phyloP scores from a whole-genome alignment of 2,888 invertebrate species.

The Cylloceria caligata region DNA sequence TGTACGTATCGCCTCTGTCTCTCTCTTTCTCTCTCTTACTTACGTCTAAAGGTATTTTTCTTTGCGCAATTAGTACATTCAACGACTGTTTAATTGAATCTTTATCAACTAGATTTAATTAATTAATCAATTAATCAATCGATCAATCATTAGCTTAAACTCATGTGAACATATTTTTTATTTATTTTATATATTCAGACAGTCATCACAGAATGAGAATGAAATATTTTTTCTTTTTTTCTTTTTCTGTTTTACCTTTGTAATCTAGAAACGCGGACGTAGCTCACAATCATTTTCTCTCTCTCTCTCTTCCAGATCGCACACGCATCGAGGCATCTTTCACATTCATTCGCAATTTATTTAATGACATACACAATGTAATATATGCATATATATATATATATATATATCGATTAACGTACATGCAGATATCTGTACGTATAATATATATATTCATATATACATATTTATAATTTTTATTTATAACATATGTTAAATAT shows the following conservation, averaged over 20 bases:
- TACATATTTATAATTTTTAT: slow-evolving; percentile 66
- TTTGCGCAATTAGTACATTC: slow-evolving; percentile 75
- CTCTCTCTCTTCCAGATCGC: slow-evolving; percentile 62
- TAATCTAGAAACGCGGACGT: slow-evolving; percentile 75
- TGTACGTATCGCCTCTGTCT: slow-evolving; percentile 45
- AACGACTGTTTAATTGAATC: slow-evolving; percentile 77
- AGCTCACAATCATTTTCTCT: slow-evolving; percentile 59
- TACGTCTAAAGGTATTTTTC: slow-evolving; percentile 69
- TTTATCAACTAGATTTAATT: slow-evolving; percentile 75
- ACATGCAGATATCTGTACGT: slow-evolving; percentile 28
- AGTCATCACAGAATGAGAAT: slow-evolving; percentile 84
- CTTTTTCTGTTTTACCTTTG: slow-evolving; percentile 34
- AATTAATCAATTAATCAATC: slow-evolving; percentile 76
- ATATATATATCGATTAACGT: slow-evolving; percentile 46
- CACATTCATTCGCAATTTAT: slow-evolving; percentile 70
- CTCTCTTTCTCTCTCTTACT: slow-evolving; percentile 1
- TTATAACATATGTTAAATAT: slow-evolving; percentile 66
- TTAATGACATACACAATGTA: slow-evolving; percentile 71
- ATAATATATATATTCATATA: slow-evolving; percentile 63
- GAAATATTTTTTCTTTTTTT: slow-evolving; percentile 76
- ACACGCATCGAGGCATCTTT: slow-evolving; percentile 39
- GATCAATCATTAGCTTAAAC: slow-evolving; percentile 76
- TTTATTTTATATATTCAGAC: slow-evolving; percentile 75
- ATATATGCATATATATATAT: slow-evolving; percentile 65
- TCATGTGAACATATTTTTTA: slow-evolving; percentile 77